A percentile compares a stretch with the other conserved stretches of the same genome.
Conservation (phyloP, 1,140 invertebrate species). For the Gonioctena quinquepunctata region DNA sequence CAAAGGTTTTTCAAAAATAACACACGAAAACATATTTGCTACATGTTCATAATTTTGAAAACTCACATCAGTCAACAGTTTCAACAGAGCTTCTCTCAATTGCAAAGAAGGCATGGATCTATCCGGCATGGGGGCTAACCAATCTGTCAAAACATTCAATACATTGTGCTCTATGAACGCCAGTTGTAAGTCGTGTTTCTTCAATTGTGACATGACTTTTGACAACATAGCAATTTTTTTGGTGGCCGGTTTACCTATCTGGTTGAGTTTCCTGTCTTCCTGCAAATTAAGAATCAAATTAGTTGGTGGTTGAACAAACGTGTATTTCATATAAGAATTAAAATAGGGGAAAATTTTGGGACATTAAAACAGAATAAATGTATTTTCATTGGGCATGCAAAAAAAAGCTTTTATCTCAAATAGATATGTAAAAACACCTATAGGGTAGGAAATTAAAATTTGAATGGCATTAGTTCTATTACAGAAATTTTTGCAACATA, state of each 20-base stretch:
- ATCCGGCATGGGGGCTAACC: conserved; percentile 97
- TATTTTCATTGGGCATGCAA: too few species aligned
- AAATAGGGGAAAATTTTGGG: neutral
- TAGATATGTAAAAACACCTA: too few species aligned
- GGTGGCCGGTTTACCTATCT: conserved; percentile 80
- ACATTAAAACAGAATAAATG: too few species aligned
- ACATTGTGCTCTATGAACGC: conserved; percentile 96
- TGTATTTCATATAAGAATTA: too few species aligned
- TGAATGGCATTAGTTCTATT: too few species aligned
- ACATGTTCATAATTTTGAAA: too few species aligned
- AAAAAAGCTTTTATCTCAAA: too few species aligned
- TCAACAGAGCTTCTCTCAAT: conserved; percentile 88
- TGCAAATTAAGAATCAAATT: conserved; percentile 56
- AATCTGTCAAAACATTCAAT: conserved; percentile 91
- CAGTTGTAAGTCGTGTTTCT: conserved; percentile 92
- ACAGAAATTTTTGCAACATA: too few species aligned
- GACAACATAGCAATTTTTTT: conserved; percentile 90
- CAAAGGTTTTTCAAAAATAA: too few species aligned
- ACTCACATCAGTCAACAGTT: conserved; percentile 83
- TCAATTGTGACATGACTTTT: conserved; percentile 87
- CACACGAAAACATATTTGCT: too few species aligned
- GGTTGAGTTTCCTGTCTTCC: conserved; percentile 87
- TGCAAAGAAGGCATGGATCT: conserved; percentile 90
- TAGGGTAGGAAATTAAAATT: too few species aligned
- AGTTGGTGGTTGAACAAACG: too few species aligned